These are phyloP conservation scores for Stomatorhinus walkeri DNA, from an alignment of 2,797 vertebrate species.

Conservation along the genomic window DNA sequence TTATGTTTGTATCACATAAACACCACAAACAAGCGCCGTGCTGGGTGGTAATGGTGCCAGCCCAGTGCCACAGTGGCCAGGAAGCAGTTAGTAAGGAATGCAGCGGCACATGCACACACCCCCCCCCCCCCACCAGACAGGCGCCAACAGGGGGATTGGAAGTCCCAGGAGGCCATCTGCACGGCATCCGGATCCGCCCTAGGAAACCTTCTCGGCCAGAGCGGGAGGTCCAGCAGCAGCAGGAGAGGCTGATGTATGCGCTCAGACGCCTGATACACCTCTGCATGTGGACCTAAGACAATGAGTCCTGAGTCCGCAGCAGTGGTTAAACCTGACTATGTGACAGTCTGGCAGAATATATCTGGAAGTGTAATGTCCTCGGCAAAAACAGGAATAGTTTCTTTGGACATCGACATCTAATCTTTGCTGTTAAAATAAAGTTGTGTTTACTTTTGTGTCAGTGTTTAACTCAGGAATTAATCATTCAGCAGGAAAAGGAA, in stretches of 20 bases:
- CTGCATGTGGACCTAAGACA: background rate
- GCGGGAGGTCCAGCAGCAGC: background rate
- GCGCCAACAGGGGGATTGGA: background rate
- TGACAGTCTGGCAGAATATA: background rate
- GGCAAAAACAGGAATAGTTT: background rate
- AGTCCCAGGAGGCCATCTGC: slow-evolving; percentile 10
- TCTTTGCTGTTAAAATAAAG: background rate
- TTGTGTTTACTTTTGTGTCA: background rate
- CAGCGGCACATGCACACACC: background rate
- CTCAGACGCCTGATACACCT: background rate
- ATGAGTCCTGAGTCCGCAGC: background rate
- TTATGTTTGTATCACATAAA: background rate
- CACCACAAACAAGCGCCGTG: background rate
- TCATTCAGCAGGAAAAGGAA: background rate
- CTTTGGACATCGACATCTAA: background rate
- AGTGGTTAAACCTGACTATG: background rate
- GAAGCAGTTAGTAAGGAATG: slow-evolving; percentile 15
- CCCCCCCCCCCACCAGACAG: slow-evolving; percentile 1
- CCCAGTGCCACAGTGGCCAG: background rate
- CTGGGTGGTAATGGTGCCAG: background rate
- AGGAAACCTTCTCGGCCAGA: background rate
- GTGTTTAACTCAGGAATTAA: background rate
- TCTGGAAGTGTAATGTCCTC: background rate
- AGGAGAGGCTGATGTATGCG: background rate
- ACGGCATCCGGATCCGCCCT: slow-evolving; percentile 14